Evolutionary conservation across 2,113 vertebrate genomes (phyloP), one percentile per base, ranked within the genome.

Genomic region (Sturnus vulgaris): DNA sequence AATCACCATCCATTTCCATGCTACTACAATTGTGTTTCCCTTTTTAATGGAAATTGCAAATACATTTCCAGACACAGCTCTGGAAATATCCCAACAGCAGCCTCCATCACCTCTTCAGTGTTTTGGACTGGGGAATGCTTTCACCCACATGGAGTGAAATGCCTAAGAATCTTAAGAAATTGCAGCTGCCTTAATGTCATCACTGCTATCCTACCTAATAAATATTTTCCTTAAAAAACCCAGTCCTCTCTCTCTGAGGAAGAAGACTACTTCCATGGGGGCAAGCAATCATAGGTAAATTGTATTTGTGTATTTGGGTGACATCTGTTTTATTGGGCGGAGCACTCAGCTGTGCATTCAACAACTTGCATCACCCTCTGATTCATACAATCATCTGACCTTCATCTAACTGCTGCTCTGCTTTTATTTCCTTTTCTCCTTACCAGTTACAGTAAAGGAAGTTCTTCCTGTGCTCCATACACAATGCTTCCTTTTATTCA

Each of bases 331-430:
- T 28, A 12, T 16, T 35, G 87, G 94, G 90, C 0, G 64, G 91
- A 44, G 73, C 73, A 27, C 65, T 22, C 57, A 64, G 76, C 79
- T 7, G 6, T 13, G 9, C n/a, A 9, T 56, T 80, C 5, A 3
- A 11, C 53, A 56, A 39, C 80, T 93, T 92, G 89, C 89, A 84
- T 94, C 78, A 93, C 63, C 23, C 4, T 18, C 21, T 96, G 96
- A 97, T 70, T 97, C 96, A 96, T 28, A 11, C 8, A 21, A 35
- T 93, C 94, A 83, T 69, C 92, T 96, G 91, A 97, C 90, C 93
- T 91, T 37, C 83, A 33, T 28, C 70, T 50, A 23, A 35, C 75
- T 92, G 65, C 82, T 59, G 56, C 63, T 93, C 57, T 91, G 82
- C 85, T 77, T 73, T 65, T 69, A 65, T 78, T 95, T 93, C 84